A percentile compares a stretch with the other conserved stretches of the same genome.
Evolutionary conservation across 37 sponge, comb jelly and placozoan genomes (phyloP).

Genomic region (Aplysina aerophoba): DNA sequence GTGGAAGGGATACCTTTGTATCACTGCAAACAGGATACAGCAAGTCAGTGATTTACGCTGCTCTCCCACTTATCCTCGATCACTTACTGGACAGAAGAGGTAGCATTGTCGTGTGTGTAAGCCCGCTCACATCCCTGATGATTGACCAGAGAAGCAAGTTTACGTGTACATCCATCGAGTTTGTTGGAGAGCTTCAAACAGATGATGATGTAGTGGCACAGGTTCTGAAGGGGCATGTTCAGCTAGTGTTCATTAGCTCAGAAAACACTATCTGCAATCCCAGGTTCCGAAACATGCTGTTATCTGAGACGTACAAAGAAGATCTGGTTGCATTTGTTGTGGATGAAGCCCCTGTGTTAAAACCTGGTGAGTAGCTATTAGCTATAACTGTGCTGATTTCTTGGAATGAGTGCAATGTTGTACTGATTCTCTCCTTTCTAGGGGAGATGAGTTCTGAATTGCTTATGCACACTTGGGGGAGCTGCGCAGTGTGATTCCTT

Average conservation of each 20-base stretch:
- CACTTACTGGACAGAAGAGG: not conserved
- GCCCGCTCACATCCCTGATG: constrained; percentile 59
- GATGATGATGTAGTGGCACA: not conserved
- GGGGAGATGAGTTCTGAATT: constrained; percentile 47
- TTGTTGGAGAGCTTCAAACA: constrained; percentile 59
- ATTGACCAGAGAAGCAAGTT: constrained; percentile 51
- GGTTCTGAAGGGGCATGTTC: constrained; percentile 39
- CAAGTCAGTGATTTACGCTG: constrained; percentile 11
- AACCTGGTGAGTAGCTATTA: constrained; percentile 34
- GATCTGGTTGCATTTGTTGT: constrained; percentile 52
- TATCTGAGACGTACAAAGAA: constrained; percentile 28
- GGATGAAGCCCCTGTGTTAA: constrained; percentile 69
- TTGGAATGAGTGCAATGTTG: too few relatives aligned
- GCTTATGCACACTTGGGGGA: constrained; percentile 44
- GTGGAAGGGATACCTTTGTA: not conserved
- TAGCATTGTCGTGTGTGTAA: constrained; percentile 50
- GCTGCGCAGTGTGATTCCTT: constrained; percentile 48
- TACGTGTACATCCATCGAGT: constrained; percentile 35
- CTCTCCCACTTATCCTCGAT: constrained; percentile 30
- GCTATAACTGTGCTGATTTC: too few relatives aligned
- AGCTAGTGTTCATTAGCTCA: constrained; percentile 53
- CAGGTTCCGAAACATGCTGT: constrained; percentile 47
- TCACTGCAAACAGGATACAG: constrained; percentile 17
- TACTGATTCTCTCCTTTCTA: too few relatives aligned
- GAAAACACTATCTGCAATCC: constrained; percentile 43